Base-by-base conservation (phyloP, 64 coral and sea anemone species). In the Cladopsammia gracilis region DNA sequence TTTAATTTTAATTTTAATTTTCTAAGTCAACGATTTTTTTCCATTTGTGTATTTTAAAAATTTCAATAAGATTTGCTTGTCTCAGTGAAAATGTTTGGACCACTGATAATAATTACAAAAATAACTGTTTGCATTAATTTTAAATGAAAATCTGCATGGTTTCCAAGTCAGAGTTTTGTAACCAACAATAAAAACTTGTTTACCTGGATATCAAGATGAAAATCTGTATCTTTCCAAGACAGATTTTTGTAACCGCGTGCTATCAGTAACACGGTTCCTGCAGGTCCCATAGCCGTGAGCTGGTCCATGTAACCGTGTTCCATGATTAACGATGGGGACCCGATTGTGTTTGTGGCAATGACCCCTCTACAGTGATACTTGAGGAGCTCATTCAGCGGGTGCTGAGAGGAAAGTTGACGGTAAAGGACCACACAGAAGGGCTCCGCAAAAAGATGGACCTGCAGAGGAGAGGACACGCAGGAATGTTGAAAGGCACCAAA, bases 361-460 rank as follows among this genome's bases (percentile, higher is more conserved):
- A 87, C 44, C 5, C 91, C 91, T 57, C 91, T 73, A 11, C 91
- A 93, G 69, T 93, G 91, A 23, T 79, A 93, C 83, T 87, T 93
- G 44, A 93, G 71, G 16, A 93, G 60, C 7, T 82, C 69, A 69
- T 76, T 45, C 3, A 93, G 59, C 0, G 91, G 91, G 23, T 93
- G 91, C 50, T 51, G 70, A 15, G 52, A 44, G 23, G 91, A 93
- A 3, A 93, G 58, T 7, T 93, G 91, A 66, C 91, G 77, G 6
- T 93, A 46, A 18, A 93, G 23, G 19, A 71, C 73, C 10, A 93
- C 71, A 7, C 91, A 93, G 22, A 86, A 87, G 7, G 64, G 70
- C 43, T 93, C 91, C n/a, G 25, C 82, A 9, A 75, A 23, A 69
- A 93, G 84, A 64, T 93, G 91, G 22, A 93, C 15, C 80, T 84